Evolutionary conservation across 35 echinoderm and acorn worm species (phyloP).

Genomic region (Ophiothrix spiculata): DNA sequence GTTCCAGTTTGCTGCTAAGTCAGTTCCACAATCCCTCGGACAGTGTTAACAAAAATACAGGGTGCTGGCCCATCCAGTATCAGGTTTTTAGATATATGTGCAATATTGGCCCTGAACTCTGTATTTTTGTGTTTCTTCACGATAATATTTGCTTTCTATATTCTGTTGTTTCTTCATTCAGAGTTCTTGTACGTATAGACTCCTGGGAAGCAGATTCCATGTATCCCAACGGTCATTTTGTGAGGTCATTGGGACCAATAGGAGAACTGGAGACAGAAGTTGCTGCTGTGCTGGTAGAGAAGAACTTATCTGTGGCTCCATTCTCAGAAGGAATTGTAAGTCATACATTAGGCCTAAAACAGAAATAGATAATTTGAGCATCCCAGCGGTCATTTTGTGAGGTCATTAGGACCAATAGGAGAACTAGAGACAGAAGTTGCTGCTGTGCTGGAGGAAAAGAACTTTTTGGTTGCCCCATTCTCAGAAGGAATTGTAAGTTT

Average conservation of each 20-base stretch:
- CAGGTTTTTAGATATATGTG: no score
- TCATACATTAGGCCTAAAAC: no score
- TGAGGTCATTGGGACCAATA: slow-evolving; percentile 73
- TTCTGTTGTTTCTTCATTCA: slow-evolving; percentile 2
- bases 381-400: slow-evolving; percentile 95
- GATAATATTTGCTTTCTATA: background rate
- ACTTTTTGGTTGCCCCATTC: slow-evolving; percentile 61
- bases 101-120: no score
- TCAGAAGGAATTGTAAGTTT: slow-evolving; percentile 69
- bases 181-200: slow-evolving; percentile 85
- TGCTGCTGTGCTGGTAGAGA: slow-evolving; percentile 78
- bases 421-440: slow-evolving; percentile 86
- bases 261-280: slow-evolving; percentile 91
- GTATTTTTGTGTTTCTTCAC: no score
- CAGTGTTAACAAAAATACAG: no score
- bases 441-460: slow-evolving; percentile 75
- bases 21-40: no score
- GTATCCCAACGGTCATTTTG: slow-evolving; percentile 97
- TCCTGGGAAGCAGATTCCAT: slow-evolving; percentile 87
- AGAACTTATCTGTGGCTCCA: slow-evolving; percentile 58
- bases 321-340: slow-evolving; percentile 84
- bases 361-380: no score
- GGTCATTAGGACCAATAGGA: slow-evolving; percentile 71
- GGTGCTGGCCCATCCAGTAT: no score
- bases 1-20: no score